Evolutionary conservation across 2,797 vertebrate species (phyloP).

Genomic region (Syndactyla subalaris): DNA sequence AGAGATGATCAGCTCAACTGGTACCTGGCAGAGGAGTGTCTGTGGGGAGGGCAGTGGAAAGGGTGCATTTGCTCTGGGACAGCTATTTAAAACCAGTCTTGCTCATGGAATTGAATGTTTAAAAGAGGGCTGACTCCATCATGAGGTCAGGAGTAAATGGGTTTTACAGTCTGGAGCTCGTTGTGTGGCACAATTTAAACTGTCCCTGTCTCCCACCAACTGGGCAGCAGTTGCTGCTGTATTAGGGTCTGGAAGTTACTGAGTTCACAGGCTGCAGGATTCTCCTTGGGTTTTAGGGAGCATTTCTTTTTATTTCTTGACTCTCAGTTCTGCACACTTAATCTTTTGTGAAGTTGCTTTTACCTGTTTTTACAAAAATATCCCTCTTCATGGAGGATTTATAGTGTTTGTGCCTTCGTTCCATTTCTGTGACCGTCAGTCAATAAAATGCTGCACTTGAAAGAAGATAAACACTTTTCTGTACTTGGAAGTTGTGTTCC

Average conservation of each 20-base stretch:
- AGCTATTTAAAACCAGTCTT: neutral
- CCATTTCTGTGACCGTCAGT: neutral
- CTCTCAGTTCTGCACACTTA: neutral
- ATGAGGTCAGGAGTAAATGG: neutral
- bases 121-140: neutral
- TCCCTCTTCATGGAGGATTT: neutral
- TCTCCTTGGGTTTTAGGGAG: neutral
- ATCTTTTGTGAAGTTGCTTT: neutral
- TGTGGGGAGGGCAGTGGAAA: fast-evolving
- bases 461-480: neutral
- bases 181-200: neutral
- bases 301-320: neutral
- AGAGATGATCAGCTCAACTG: fast-evolving
- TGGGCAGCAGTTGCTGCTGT: neutral
- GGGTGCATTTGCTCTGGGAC: neutral
- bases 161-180: neutral
- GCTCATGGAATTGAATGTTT: neutral
- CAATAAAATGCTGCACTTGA: neutral
- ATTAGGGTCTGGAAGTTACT: neutral
- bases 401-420: neutral
- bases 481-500: neutral
- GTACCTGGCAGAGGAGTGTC: neutral
- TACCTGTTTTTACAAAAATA: neutral
- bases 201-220: neutral
- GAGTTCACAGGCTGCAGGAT: no score